Percentiles rank a stretch among this genome's conserved stretches.
Evolutionary conservation across 1,140 invertebrate genomes (phyloP).

Genomic region (Heliothis subflexa): DNA sequence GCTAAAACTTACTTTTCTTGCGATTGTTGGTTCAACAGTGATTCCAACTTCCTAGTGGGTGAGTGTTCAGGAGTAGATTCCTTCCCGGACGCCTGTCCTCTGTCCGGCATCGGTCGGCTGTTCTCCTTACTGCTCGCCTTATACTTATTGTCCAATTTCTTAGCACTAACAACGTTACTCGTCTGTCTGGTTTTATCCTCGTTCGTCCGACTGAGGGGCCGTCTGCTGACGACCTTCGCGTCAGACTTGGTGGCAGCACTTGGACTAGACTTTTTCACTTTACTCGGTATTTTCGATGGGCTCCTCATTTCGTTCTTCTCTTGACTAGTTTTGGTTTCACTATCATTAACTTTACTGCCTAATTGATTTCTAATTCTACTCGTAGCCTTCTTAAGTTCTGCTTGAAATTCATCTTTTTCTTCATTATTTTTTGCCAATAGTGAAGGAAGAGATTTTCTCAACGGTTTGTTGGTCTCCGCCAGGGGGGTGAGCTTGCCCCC

Average conservation of each 20-base stretch:
- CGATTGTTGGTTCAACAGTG: constrained; percentile 45
- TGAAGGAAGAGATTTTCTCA: constrained; percentile 86
- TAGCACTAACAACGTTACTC: constrained; percentile 57
- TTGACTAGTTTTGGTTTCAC: constrained; percentile 83
- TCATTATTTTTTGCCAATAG: constrained; percentile 87
- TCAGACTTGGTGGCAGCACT: constrained; percentile 63
- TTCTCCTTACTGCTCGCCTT: constrained; percentile 75
- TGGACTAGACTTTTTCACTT: constrained; percentile 84
- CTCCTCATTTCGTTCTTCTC: constrained; percentile 71
- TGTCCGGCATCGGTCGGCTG: constrained; percentile 71
- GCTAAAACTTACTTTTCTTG: constrained; percentile 68
- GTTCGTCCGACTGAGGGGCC: constrained; percentile 68
- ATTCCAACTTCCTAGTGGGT: constrained; percentile 75
- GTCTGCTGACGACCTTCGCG: constrained; percentile 70
- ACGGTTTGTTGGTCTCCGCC: constrained; percentile 70
- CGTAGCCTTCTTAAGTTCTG: constrained; percentile 89
- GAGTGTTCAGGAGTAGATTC: constrained; percentile 87
- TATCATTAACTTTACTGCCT: constrained; percentile 80
- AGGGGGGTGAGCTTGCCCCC: constrained; percentile 68
- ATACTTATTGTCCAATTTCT: constrained; percentile 66
- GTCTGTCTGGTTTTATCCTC: constrained; percentile 66
- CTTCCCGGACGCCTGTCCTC: constrained; percentile 87
- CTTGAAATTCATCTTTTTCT: constrained; percentile 89
- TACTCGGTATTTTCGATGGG: constrained; percentile 79
- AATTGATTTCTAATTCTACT: constrained; percentile 87